Percentiles rank a stretch among this genome's conserved stretches.
Evolutionary conservation across 2,888 invertebrate species (phyloP).

Genomic region (Labia minor): DNA sequence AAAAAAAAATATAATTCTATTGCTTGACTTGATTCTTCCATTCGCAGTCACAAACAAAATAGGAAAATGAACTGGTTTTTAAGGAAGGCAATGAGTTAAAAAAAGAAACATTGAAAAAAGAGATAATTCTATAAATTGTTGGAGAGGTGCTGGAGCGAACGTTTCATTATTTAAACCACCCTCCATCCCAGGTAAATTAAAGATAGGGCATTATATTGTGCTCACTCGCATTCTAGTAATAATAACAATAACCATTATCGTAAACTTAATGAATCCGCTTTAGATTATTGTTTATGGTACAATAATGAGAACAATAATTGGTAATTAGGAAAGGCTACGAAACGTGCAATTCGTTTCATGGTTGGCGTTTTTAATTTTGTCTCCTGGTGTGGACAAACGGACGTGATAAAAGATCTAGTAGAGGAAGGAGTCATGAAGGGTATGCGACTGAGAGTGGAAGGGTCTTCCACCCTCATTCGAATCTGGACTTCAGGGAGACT

Average conservation of each 20-base stretch:
- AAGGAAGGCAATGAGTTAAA: too few species aligned
- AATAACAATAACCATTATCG: slow-evolving; percentile 4
- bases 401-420: not conserved
- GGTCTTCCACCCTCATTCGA: not conserved
- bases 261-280: slow-evolving; percentile 7
- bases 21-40: too few species aligned
- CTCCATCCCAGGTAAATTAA: not conserved
- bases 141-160: not conserved
- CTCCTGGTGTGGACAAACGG: not conserved
- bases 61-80: too few species aligned
- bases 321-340: not conserved
- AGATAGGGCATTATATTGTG: not conserved
- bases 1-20: too few species aligned
- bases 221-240: not conserved
- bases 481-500: not conserved
- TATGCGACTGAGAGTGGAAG: not conserved
- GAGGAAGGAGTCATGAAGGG: not conserved
- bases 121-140: not conserved
- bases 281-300: slow-evolving; percentile 1
- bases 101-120: not conserved
- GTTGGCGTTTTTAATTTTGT: slow-evolving; percentile 4
- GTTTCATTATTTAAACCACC: not conserved
- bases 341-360: not conserved
- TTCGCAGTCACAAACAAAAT: too few species aligned
- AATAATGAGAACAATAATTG: slow-evolving; percentile 13